phyloP scores from a whole-genome alignment of 2,113 vertebrate genomes.

The Anoura caudifer region DNA sequence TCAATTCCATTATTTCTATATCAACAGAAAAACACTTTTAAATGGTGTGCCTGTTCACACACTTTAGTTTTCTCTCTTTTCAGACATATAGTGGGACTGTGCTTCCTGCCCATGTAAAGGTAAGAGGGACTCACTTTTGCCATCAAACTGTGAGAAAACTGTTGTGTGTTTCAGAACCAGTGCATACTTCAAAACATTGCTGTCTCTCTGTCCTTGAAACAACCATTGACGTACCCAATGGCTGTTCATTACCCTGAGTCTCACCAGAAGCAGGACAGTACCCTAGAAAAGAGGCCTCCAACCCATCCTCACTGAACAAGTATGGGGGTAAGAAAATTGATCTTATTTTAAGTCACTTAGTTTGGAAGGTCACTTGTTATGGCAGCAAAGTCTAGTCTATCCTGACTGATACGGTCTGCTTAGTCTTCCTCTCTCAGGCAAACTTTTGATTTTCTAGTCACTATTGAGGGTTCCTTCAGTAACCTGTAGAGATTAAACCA shows the following conservation, averaged over 20 bases:
- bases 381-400: background rate
- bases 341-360: background rate
- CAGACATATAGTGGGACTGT: background rate
- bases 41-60: background rate
- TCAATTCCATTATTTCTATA: background rate
- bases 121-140: background rate
- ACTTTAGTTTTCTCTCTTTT: background rate
- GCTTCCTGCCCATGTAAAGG: background rate
- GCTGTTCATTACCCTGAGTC: background rate
- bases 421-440: background rate
- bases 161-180: background rate
- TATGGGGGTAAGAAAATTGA: background rate
- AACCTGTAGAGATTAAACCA: background rate
- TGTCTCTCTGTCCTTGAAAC: background rate
- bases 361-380: background rate
- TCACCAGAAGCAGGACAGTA: background rate
- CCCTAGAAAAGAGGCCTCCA: background rate
- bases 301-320: background rate
- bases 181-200: background rate
- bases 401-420: background rate
- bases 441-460: background rate
- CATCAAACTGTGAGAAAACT: background rate
- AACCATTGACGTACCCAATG: background rate
- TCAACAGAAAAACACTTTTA: background rate
- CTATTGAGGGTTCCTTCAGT: background rate